Conservation (phyloP, 92 coral and sea anemone genomes). For the Palythoa grandiflora region DNA sequence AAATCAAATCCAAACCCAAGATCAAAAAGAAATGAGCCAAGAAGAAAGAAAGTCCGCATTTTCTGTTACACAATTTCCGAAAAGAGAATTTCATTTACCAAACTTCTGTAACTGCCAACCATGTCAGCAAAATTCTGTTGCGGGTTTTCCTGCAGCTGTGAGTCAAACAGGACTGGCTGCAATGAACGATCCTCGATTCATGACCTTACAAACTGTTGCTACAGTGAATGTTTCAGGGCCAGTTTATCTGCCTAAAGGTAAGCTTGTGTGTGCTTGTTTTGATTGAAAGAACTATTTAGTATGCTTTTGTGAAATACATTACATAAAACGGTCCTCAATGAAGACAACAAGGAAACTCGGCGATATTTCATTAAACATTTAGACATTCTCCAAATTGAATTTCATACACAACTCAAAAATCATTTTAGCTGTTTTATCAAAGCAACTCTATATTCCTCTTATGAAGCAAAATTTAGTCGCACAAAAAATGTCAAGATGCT, state of each 20-base stretch:
- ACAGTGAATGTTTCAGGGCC: conserved; percentile 77
- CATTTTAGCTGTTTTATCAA: background rate
- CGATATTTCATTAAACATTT: too few relatives aligned
- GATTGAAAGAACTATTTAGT: background rate
- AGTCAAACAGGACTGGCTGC: conserved; percentile 66
- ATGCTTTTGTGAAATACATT: background rate
- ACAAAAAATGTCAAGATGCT: too few relatives aligned
- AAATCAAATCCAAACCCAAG: conserved; percentile 45
- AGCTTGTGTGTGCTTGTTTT: conserved; percentile 29
- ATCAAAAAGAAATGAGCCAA: conserved; percentile 58
- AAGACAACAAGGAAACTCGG: background rate
- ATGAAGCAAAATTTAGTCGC: too few relatives aligned
- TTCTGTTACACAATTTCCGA: conserved; percentile 71
- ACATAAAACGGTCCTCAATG: background rate
- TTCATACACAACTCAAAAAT: background rate
- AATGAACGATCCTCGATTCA: conserved; percentile 74
- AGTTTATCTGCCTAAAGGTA: conserved; percentile 86
- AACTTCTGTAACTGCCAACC: conserved; percentile 91
- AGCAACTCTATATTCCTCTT: too few relatives aligned
- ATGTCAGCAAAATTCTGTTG: conserved; percentile 77
- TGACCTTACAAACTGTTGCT: conserved; percentile 82
- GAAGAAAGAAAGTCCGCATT: conserved; percentile 83
- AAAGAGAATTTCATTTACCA: conserved; percentile 76
- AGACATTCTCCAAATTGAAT: background rate
- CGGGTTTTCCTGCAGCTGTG: conserved; percentile 81